Conservation (phyloP, 2,888 invertebrate genomes). For the Therioaphis trifolii region DNA sequence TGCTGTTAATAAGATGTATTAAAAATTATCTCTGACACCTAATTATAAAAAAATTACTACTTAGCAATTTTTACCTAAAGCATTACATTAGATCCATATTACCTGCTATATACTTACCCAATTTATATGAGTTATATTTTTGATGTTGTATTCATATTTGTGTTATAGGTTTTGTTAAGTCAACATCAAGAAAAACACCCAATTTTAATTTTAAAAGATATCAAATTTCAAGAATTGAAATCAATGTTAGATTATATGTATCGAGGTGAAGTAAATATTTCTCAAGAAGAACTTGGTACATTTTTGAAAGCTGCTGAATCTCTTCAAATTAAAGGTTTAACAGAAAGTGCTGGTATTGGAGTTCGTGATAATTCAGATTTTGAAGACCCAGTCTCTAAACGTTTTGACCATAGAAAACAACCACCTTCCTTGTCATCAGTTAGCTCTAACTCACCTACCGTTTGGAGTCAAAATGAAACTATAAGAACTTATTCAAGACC, state of each 20-base stretch:
- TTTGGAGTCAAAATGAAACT: slow-evolving; percentile 63
- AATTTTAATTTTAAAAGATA: slow-evolving; percentile 90
- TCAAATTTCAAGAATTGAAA: slow-evolving; percentile 88
- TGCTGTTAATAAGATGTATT: no score
- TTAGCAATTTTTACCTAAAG: no score
- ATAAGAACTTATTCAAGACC: slow-evolving; percentile 60
- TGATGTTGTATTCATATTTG: slow-evolving; percentile 20
- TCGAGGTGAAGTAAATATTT: slow-evolving; percentile 91
- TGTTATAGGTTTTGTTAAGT: slow-evolving; percentile 82
- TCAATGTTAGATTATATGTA: slow-evolving; percentile 97
- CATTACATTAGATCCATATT: no score
- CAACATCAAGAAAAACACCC: slow-evolving; percentile 92
- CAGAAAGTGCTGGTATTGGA: slow-evolving; percentile 71
- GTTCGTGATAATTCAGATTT: slow-evolving; percentile 64
- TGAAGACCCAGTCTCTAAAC: slow-evolving; percentile 63
- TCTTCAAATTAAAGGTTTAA: slow-evolving; percentile 90
- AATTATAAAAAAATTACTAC: no score
- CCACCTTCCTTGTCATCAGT: slow-evolving; percentile 63
- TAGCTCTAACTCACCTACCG: slow-evolving; percentile 52
- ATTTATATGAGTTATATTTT: slow-evolving; percentile 6
- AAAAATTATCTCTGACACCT: no score
- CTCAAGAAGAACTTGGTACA: slow-evolving; percentile 89
- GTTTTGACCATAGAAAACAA: slow-evolving; percentile 63
- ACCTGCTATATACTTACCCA: no score
- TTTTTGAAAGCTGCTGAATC: slow-evolving; percentile 91